These are phyloP conservation scores for Pollimyrus isidori DNA, from an alignment of 2,113 vertebrate species.

Conservation along the genomic window DNA sequence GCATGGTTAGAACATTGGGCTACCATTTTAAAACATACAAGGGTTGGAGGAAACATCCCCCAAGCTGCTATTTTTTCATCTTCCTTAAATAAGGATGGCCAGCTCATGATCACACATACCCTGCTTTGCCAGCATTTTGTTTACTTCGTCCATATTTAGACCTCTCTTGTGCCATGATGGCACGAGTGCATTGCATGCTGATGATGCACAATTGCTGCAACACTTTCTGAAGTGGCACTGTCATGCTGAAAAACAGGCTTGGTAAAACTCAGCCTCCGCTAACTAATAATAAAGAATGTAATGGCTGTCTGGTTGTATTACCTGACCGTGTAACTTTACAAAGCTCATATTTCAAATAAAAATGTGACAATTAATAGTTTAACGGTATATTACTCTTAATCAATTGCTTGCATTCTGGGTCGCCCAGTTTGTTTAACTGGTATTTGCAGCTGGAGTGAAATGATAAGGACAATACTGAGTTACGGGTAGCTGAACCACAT, in stretches of 20 bases:
- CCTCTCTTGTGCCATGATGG: not conserved
- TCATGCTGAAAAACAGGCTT: not conserved
- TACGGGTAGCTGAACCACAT: constrained; percentile 16
- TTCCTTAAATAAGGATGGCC: not conserved
- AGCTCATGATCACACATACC: not conserved
- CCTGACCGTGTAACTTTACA: not conserved
- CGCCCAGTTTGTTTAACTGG: not conserved
- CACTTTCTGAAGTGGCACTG: not conserved
- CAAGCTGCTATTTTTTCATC: not conserved
- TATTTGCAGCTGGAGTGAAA: not conserved
- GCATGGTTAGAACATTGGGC: not conserved
- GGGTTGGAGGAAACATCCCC: not conserved
- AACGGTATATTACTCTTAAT: not conserved
- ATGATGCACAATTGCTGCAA: not conserved
- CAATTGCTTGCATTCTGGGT: not conserved
- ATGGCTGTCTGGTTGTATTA: not conserved
- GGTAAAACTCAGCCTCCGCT: not conserved
- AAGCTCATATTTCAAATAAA: not conserved
- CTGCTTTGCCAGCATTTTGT: not conserved
- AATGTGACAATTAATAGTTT: not conserved
- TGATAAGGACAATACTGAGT: constrained; percentile 6
- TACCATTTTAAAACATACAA: not conserved
- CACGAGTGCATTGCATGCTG: not conserved
- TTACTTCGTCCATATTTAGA: not conserved
- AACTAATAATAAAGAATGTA: not conserved